phyloP scores from a whole-genome alignment of 2,888 invertebrate species.

The Tinea trinotella region DNA sequence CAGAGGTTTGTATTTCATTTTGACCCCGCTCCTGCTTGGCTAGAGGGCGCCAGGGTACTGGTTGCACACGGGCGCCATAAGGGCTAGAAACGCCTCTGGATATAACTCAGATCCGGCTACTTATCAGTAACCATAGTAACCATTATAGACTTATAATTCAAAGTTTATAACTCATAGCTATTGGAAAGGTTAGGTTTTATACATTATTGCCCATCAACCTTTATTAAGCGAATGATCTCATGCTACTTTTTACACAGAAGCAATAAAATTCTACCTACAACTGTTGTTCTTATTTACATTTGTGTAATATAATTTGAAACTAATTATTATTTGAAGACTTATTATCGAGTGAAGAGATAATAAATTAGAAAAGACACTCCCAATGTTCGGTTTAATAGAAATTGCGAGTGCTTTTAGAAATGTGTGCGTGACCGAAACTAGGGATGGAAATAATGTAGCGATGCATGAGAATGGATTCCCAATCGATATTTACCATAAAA shows the following conservation, averaged over 20 bases:
- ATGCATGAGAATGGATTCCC: conserved; percentile 14
- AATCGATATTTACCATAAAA: conserved; percentile 18
- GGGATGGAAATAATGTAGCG: background rate
- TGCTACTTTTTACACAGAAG: conserved; percentile 1
- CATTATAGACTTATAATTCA: too few relatives aligned
- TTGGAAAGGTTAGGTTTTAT: too few relatives aligned
- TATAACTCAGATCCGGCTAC: too few relatives aligned
- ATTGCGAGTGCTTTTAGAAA: conserved; percentile 8
- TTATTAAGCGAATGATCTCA: background rate
- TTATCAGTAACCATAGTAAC: too few relatives aligned
- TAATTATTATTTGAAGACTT: background rate
- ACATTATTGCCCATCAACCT: too few relatives aligned
- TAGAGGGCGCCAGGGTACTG: too few relatives aligned
- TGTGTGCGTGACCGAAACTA: conserved; percentile 13
- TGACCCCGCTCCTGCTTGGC: too few relatives aligned
- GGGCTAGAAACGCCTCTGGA: too few relatives aligned
- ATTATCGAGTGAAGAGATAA: background rate
- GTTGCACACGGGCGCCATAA: too few relatives aligned
- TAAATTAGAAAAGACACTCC: background rate
- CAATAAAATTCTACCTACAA: conserved; percentile 16
- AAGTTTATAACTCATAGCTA: too few relatives aligned
- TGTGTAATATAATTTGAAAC: conserved; percentile 1
- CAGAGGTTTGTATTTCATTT: too few relatives aligned
- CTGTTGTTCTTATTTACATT: background rate
- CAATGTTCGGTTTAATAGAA: background rate